A percentile compares a stretch with the other conserved stretches of the same genome.
phyloP scores from a whole-genome alignment of 2,888 invertebrate species.

The Drosophila recens region DNA sequence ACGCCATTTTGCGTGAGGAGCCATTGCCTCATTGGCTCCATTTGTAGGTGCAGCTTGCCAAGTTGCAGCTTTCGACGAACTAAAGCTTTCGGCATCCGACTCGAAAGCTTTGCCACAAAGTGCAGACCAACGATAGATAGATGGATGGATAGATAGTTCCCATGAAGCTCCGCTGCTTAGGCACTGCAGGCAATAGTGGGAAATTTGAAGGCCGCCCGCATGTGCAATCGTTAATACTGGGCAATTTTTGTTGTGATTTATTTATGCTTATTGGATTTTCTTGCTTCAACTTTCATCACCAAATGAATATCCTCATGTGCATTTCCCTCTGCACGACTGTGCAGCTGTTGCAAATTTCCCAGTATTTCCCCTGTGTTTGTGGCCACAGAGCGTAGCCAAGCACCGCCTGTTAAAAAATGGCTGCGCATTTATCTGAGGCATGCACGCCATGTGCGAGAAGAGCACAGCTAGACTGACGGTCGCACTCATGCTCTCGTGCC shows the following conservation, averaged over 20 bases:
- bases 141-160: slow-evolving; percentile 4
- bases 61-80: slow-evolving; percentile 48
- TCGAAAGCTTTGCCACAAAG: slow-evolving; percentile 51
- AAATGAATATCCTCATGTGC: slow-evolving; percentile 15
- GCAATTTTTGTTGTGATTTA: slow-evolving; percentile 11
- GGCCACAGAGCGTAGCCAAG: slow-evolving; percentile 28
- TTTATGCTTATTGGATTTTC: slow-evolving; percentile 4
- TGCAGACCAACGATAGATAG: slow-evolving; percentile 44
- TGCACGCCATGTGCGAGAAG: slow-evolving; percentile 39
- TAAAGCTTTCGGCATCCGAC: slow-evolving; percentile 47
- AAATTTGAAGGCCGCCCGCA: slow-evolving; percentile 1
- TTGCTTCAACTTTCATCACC: background rate
- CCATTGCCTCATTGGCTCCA: background rate
- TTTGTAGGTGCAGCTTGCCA: slow-evolving; percentile 62
- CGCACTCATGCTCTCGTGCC: slow-evolving; percentile 19
- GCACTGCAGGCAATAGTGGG: slow-evolving; percentile 33
- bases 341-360: slow-evolving; percentile 57
- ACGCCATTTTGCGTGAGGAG: slow-evolving; percentile 61
- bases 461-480: slow-evolving; percentile 33
- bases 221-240: slow-evolving; percentile 7
- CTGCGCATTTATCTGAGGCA: slow-evolving; percentile 74
- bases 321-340: background rate
- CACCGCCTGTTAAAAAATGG: slow-evolving; percentile 79
- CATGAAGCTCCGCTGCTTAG: slow-evolving; percentile 14
- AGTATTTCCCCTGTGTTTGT: slow-evolving; percentile 59